Evolutionary conservation across 92 coral and sea anemone species (phyloP).

Genomic region (Epizoanthus ramosus): DNA sequence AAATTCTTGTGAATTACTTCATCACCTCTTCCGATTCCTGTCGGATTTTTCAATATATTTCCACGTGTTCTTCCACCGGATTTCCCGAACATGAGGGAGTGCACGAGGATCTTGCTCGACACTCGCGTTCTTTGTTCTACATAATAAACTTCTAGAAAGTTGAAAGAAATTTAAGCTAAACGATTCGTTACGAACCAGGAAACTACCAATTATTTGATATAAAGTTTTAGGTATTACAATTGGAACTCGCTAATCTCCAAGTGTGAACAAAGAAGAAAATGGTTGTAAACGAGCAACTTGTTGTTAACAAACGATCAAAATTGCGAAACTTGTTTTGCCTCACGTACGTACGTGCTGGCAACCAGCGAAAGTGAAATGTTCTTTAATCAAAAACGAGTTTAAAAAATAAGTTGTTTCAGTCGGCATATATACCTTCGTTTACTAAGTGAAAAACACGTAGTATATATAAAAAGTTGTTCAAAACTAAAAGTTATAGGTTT

Average conservation of each 20-base stretch:
- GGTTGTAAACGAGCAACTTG: too few relatives aligned
- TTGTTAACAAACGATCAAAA: not conserved
- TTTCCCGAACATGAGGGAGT: conserved; percentile 6
- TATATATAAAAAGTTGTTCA: not conserved
- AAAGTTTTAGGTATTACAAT: not conserved
- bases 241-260: too few relatives aligned
- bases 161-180: not conserved
- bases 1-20: not conserved
- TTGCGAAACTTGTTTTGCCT: conserved; percentile 18
- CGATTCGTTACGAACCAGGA: not conserved
- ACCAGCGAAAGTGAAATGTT: not conserved
- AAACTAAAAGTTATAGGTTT: not conserved
- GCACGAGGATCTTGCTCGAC: not conserved
- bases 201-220: not conserved
- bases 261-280: too few relatives aligned
- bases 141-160: not conserved
- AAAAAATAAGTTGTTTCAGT: not conserved
- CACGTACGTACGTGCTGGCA: not conserved
- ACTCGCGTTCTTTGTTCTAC: not conserved
- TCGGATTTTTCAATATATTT: not conserved
- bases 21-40: not conserved
- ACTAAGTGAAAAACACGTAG: not conserved
- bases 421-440: not conserved
- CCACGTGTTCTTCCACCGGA: not conserved
- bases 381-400: not conserved